Evolutionary conservation across 2,888 invertebrate genomes (phyloP).

Genomic region (Lycaena phlaeas): DNA sequence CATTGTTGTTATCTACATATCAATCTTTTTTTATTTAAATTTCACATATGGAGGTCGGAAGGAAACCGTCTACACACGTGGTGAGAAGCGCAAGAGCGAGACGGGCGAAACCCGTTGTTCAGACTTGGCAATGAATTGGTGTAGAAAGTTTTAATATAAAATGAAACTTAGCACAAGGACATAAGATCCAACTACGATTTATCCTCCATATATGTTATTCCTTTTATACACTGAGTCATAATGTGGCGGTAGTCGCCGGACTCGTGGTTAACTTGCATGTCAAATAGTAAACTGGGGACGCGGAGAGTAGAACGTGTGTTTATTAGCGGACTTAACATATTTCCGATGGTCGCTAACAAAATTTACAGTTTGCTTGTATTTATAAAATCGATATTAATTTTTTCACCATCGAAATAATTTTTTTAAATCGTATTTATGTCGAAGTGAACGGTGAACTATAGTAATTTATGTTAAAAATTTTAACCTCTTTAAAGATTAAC

Average conservation of each 20-base stretch:
- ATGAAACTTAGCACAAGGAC: slow-evolving; percentile 21
- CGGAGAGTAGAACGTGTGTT: slow-evolving; percentile 38
- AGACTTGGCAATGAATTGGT: slow-evolving; percentile 64
- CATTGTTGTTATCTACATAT: slow-evolving; percentile 21
- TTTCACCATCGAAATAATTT: slow-evolving; percentile 8
- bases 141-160: slow-evolving; percentile 15
- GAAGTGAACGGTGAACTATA: neutral
- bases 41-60: slow-evolving; percentile 26
- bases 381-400: slow-evolving; percentile 10
- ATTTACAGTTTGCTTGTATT: slow-evolving; percentile 9
- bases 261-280: slow-evolving; percentile 47
- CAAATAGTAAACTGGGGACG: slow-evolving; percentile 50
- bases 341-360: slow-evolving; percentile 34
- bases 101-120: slow-evolving; percentile 53
- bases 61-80: slow-evolving; percentile 39
- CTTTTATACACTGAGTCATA: slow-evolving; percentile 34
- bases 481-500: slow-evolving; percentile 51
- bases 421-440: neutral
- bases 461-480: slow-evolving; percentile 36
- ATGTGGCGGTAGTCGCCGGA: slow-evolving; percentile 42
- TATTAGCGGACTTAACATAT: slow-evolving; percentile 27
- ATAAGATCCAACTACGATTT: slow-evolving; percentile 19
- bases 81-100: slow-evolving; percentile 38
- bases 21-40: slow-evolving; percentile 4
- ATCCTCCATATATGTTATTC: slow-evolving; percentile 21